Base-by-base conservation (phyloP, 2,113 vertebrate species). In the Poeciliopsis occidentalis region DNA sequence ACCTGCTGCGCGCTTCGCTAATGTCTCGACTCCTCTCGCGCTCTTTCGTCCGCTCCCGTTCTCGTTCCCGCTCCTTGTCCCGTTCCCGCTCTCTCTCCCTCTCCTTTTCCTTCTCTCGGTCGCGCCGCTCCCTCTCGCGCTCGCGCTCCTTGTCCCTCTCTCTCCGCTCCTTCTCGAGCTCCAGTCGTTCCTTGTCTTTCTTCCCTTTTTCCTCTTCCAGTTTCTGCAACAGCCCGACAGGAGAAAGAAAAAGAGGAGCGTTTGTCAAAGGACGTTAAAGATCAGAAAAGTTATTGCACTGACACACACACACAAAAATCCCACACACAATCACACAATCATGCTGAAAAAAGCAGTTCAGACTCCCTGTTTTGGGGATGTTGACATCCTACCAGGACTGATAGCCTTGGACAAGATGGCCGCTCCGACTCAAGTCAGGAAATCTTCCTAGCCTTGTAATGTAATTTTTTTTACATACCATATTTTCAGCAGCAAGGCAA, bases 151-250 rank as follows among this genome's bases (percentile, higher is more conserved):
- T 97, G 93, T 99, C 96, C 92, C 97, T 95, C 95, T 99, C 97
- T 91, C 96, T 94, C 84, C 97, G 94, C 91, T 98, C 97, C 92
- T 94, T 97, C 93, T 97, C 97, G 86, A 97, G 94, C 94, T 97
- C 97, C 94, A 96, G 95, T 69, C 96, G 96, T 91, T 99, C 97
- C 94, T 98, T 98, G 90, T 98, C 97, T 86, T 97, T 98, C 95
- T 97, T 98, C 89, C 97, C 97, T 95, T 98, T 98, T 91, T 99
- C 97, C 94, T 99, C 97, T 93, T 99, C 97, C 93, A 99, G 95
- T 95, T 99, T 99, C 97, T 99, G 96, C 92, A 95, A 95, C 95
- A 69, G 81, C 32, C 94, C 95, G 93, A 96, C 88, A 95, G 94
- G 90, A 95, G 90, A 90, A 89, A 68, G 70, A 29, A 37, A 37